Base-by-base conservation (phyloP, 2,113 vertebrate species). In the Melanerpes formicivorus region DNA sequence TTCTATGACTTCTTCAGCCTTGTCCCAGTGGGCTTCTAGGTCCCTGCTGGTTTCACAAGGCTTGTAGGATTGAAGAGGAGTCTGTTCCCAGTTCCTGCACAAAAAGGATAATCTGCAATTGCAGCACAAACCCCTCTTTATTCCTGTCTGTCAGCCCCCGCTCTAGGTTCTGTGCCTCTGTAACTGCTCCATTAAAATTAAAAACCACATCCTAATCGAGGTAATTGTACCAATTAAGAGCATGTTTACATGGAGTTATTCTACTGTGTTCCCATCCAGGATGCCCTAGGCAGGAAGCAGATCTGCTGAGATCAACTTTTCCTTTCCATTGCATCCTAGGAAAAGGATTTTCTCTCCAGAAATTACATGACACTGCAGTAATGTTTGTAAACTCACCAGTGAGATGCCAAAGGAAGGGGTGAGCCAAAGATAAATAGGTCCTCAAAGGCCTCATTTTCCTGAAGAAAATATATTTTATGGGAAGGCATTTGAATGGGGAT, bases 311-410 rank as follows among this genome's bases (percentile, higher is more conserved):
- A 71, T 21, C 3, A 1, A n/a, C 78, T 71, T 23, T 27, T 21
- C 10, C 82, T 32, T 22, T 25, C 63, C 44, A 3, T 27, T 56
- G 3, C 1, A 1, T 18, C 65, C 66, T 16, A 9, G 30, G 55
- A 40, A 48, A 21, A 1, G 8, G 19, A 7, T 25, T 62, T 72
- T 77, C 37, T 30, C 48, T 37, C 63, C 32, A 26, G 25, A 44
- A 59, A 14, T 1, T 17, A 25, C 25, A 4, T 1, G 3, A 6
- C 1, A 1, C 56, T 29, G 30, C 26, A 3, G 30, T 18, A 1
- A 2, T n/a, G 27, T 62, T 26, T 16, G 26, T 25, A 18, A 55
- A 13, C 48, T 67, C 25, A 1, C 19, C 55, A 18, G 22, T 7
- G 9, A 37, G 29, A 54, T 46, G 40, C 40, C 67, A n/a, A 7